Evolutionary conservation across 1,140 invertebrate species (phyloP), one percentile per base, ranked within the genome.

Genomic region (Polypedilum vanderplanki): DNA sequence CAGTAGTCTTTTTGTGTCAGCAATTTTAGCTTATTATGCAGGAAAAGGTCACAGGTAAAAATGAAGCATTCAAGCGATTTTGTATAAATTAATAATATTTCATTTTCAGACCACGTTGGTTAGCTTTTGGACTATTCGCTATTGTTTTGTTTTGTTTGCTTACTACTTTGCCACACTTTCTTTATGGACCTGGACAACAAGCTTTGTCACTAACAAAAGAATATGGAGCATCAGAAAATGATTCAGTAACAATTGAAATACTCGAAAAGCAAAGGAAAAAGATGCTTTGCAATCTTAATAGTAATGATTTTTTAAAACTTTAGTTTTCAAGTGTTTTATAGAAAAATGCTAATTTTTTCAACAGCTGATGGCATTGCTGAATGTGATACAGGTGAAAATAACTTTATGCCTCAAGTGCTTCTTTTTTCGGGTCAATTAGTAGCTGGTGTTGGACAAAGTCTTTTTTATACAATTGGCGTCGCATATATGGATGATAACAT

Each of bases 401-500:
- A 85, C 79, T 87, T 87, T 75, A 85, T 86, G 0, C 87, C 88
- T 0, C 85, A 88, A 75, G 81, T 85, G 17, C 79, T 90, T 15
- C 81, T 90, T 3, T 90, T 90, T 77, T 80, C 85, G 7, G 88
- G 89, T 0, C 88, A 90, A 77, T 84, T 90, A 17, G 87, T 90
- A 57, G 89, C 88, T 0, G 89, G 89, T 1, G 86, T 90, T 17
- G 88, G 89, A 20, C 87, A 87, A 9, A 88, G 87, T 0, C 79
- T 90, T 0, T 90, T 88, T 78, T 89, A 88, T 76, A 90, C 87
- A 0, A 81, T 90, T 7, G 89, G 89, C 3, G 85, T 89, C 0
- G 88, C 89, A n/a, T 90, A 90, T 76, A 88, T 90, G 87, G 88
- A 90, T 77, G 88, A 90, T 77, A 90, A 90, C 78, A 89, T 88